A percentile compares a stretch with the other conserved stretches of the same genome.
phyloP scores from a whole-genome alignment of 2,888 invertebrate species.

The Alviniconcha strummeri region DNA sequence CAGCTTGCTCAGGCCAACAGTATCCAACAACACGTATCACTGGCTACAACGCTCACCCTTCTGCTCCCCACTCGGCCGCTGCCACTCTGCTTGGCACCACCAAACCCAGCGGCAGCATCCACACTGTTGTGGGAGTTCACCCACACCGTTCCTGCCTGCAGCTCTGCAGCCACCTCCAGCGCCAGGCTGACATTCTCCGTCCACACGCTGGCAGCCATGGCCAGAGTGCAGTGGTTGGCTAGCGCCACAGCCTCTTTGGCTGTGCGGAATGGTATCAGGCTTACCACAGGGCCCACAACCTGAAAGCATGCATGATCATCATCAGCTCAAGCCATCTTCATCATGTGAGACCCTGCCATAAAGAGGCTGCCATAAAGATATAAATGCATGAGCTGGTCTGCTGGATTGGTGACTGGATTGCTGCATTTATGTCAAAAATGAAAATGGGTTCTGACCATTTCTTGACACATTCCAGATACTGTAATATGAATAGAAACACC shows the following conservation, averaged over 20 bases:
- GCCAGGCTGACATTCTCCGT: constrained; percentile 77
- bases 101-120: constrained; percentile 76
- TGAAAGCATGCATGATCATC: constrained; percentile 43
- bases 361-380: not conserved
- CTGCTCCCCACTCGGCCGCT: constrained; percentile 76
- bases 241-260: constrained; percentile 77
- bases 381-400: too few relatives aligned
- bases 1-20: too few relatives aligned
- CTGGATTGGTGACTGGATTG: too few relatives aligned
- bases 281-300: constrained; percentile 75
- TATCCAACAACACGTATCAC: too few relatives aligned
- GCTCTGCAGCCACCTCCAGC: constrained; percentile 76
- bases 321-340: too few relatives aligned
- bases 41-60: constrained; percentile 68
- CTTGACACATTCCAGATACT: too few relatives aligned
- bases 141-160: constrained; percentile 78
- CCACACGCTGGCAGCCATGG: constrained; percentile 77
- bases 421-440: too few relatives aligned
- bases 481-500: too few relatives aligned
- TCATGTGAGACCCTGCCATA: too few relatives aligned
- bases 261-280: constrained; percentile 76
- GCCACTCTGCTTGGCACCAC: constrained; percentile 76
- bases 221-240: constrained; percentile 77
- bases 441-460: too few relatives aligned
- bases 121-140: constrained; percentile 77